Evolutionary conservation across 2,797 vertebrate species (phyloP), one percentile per base, ranked within the genome.

Genomic region (Molossus alvarezi): DNA sequence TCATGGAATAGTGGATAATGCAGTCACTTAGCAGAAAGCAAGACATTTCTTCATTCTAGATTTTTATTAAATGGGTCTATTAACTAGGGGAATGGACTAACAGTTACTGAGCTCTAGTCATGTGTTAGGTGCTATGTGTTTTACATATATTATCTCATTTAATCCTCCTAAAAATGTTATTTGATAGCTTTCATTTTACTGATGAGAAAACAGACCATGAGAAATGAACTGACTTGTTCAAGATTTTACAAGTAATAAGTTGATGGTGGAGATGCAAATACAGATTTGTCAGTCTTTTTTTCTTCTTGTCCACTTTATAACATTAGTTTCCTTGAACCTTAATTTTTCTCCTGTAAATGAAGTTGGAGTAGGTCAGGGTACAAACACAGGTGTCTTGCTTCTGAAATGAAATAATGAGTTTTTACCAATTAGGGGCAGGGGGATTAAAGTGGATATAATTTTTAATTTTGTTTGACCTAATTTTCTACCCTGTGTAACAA

Each of bases 401-500:
- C 51, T 95, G 41, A 96, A 94, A 37, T 96, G 53, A 91, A 84
- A 81, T 87, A 65, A 65, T 77, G 79, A 94, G 1, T 84, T 96
- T 95, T 90, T 60, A 76, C 76, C 29, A 71, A 29, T 88, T 71
- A 71, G 51, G 25, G 80, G 29, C 27, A 6, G 7, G 67, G 88
- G 64, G 53, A 20, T 58, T 75, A 65, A 82, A 91, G 20, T 55
- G 23, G 25, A 45, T 89, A 62, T 88, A 75, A 76, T 89, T 86
- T 21, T 86, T 65, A 65, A 85, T 81, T 92, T 94, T 94, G 33
- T 88, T 89, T 93, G 25, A 57, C 10, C 2, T 80, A 9, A 80
- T 62, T 95, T 93, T 80, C 58, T 93, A 45, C 20, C 5, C 6
- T 76, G 6, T 81, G n/a, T 84, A 81, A 81, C 29, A 93, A n/a